phyloP scores from a whole-genome alignment of 2,888 invertebrate species.

The Sicus ferrugineus region DNA sequence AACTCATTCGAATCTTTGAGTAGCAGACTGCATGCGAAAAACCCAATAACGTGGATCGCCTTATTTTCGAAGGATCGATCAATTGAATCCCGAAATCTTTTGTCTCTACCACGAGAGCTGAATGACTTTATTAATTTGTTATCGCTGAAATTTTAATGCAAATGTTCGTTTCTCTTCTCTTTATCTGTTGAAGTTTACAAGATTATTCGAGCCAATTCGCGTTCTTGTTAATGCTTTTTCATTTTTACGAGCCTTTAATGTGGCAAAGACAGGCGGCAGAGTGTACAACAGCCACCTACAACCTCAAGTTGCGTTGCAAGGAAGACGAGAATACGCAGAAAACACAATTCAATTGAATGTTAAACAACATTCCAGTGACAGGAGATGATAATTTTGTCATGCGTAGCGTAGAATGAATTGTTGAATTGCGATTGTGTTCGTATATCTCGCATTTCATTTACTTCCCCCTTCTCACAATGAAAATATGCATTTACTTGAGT shows the following conservation, averaged over 20 bases:
- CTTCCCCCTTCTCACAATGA: too few relatives aligned
- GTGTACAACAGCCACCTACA: not conserved
- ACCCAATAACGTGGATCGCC: too few relatives aligned
- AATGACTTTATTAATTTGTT: too few relatives aligned
- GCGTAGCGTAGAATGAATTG: too few relatives aligned
- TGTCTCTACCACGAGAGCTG: too few relatives aligned
- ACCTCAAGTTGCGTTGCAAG: not conserved
- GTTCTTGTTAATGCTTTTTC: not conserved
- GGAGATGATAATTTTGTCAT: not conserved
- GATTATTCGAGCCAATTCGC: not conserved
- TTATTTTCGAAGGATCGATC: too few relatives aligned
- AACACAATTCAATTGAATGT: not conserved
- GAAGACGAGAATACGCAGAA: not conserved
- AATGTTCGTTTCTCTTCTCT: not conserved
- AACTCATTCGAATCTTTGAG: too few relatives aligned
- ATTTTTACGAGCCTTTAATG: conserved; percentile 14
- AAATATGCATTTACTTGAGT: too few relatives aligned
- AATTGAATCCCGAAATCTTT: too few relatives aligned
- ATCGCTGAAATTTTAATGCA: not conserved
- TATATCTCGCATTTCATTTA: too few relatives aligned
- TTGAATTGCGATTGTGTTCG: not conserved
- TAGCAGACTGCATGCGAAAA: too few relatives aligned
- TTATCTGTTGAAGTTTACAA: conserved; percentile 1
- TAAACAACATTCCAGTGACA: not conserved
- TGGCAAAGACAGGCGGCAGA: conserved; percentile 5